A percentile compares a stretch with the other conserved stretches of the same genome.
phyloP scores from a whole-genome alignment of 2,797 vertebrate species.

The Sorex maritimensis region DNA sequence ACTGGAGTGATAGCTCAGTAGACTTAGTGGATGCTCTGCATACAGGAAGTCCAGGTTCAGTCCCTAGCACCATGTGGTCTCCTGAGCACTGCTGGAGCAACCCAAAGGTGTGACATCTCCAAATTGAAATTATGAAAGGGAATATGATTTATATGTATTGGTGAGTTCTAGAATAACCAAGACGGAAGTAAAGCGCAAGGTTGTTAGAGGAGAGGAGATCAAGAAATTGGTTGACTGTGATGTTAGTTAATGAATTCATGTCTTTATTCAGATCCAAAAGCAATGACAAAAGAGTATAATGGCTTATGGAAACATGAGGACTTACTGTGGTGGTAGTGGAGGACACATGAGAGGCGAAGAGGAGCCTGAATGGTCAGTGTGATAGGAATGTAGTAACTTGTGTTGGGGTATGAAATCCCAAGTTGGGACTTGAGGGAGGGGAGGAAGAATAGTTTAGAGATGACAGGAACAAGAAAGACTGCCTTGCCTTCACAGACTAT shows the following conservation, averaged over 20 bases:
- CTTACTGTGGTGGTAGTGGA: neutral
- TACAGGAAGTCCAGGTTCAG: too few relatives aligned
- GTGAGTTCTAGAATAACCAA: neutral
- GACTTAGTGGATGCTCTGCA: too few relatives aligned
- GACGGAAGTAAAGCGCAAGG: neutral
- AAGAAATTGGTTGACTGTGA: slow-evolving; percentile 20
- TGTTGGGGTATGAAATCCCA: too few relatives aligned
- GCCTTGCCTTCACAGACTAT: too few relatives aligned
- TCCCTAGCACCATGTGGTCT: too few relatives aligned
- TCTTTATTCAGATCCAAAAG: neutral
- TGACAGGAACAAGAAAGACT: neutral
- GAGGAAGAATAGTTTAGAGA: slow-evolving; percentile 18
- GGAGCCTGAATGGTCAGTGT: too few relatives aligned
- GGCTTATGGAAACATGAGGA: neutral
- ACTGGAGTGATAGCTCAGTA: too few relatives aligned
- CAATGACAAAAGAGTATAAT: too few relatives aligned
- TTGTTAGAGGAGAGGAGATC: neutral
- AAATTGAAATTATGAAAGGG: neutral
- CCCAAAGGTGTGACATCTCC: too few relatives aligned
- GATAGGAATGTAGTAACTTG: too few relatives aligned
- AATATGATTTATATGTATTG: neutral
- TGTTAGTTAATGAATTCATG: neutral
- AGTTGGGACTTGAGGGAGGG: neutral
- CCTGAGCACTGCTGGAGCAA: too few relatives aligned
- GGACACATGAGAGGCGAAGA: neutral